Evolutionary conservation across 2,888 invertebrate genomes (phyloP).

Genomic region (Stomorhina lunata): DNA sequence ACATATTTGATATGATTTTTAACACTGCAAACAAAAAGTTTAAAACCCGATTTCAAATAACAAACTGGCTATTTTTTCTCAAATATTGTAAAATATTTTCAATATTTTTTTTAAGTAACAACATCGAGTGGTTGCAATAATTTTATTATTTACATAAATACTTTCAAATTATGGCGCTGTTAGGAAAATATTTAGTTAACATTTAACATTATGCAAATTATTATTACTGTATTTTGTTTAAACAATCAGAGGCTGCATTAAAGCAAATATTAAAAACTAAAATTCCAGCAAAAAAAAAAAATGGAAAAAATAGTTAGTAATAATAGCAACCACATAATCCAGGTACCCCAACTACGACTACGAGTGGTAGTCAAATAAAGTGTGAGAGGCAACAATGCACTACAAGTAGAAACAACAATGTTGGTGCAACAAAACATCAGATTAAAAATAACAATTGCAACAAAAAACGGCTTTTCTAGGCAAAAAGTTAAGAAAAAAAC

Average conservation of each 20-base stretch:
- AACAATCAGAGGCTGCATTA: slow-evolving; percentile 47
- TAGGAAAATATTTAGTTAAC: slow-evolving; percentile 54
- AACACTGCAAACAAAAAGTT: no score
- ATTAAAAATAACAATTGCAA: slow-evolving; percentile 18
- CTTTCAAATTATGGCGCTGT: slow-evolving; percentile 47
- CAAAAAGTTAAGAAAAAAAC: slow-evolving; percentile 3
- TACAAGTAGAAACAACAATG: slow-evolving; percentile 20
- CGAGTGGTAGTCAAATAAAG: neutral
- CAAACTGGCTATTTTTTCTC: no score
- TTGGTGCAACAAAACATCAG: slow-evolving; percentile 37
- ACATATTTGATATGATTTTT: no score
- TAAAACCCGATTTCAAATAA: no score
- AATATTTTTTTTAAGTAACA: no score
- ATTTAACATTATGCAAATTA: slow-evolving; percentile 65
- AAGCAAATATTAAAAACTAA: neutral
- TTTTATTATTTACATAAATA: slow-evolving; percentile 56
- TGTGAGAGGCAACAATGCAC: slow-evolving; percentile 45
- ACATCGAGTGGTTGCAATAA: neutral
- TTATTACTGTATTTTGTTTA: slow-evolving; percentile 61
- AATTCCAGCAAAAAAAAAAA: neutral
- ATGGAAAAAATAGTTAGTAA: no score
- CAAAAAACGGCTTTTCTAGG: no score
- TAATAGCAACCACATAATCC: slow-evolving; percentile 6
- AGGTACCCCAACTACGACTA: no score
- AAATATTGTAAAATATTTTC: no score